Evolutionary conservation across 2,797 vertebrate species (phyloP), one percentile per base, ranked within the genome.

Genomic region (Acridotheres tristis): DNA sequence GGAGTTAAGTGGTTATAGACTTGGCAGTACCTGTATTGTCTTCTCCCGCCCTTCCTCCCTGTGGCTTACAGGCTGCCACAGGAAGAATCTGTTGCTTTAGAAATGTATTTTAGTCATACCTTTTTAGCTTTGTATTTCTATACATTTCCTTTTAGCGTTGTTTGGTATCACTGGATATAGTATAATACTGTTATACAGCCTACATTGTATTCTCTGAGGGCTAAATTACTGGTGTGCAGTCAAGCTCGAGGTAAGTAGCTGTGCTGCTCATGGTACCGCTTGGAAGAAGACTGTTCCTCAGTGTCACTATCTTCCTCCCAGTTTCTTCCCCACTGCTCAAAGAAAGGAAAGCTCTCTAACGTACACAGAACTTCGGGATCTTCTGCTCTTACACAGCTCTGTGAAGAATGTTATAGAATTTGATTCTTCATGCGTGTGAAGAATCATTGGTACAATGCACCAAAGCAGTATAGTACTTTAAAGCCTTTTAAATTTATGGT

Each of bases 91-190:
- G 61, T 95, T 22, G 87, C 93, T 95, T 96, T 68, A 85, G 86
- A 78, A 68, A 76, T 45, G 54, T 90, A 91, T 86, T 93, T 96
- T 78, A 93, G 18, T 95, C 82, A 91, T 93, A 90, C 58, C 59
- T 95, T 97, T 94, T 76, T 87, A 57, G 87, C 92, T 76, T 95
- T 93, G 55, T 95, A 89, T 90, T 91, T 90, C 94, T 90, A 80
- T 78, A 94, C 84, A 63, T 48, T 59, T 75, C 63, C 95, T 96
- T 95, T 89, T 90, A 95, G 51, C 83, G 58, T 96, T 96, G 50
- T 96, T 95, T 91, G 62, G 43, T 87, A 93, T 94, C 96, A 96
- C 95, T 94, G 94, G 96, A 89, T 96, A 68, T 91, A 82, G 89
- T 91, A 74, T 92, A 93, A 71, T 86, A 73, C 76, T 93, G 77